Evolutionary conservation across 2,797 vertebrate genomes (phyloP).

Genomic region (Anguilla marmorata): DNA sequence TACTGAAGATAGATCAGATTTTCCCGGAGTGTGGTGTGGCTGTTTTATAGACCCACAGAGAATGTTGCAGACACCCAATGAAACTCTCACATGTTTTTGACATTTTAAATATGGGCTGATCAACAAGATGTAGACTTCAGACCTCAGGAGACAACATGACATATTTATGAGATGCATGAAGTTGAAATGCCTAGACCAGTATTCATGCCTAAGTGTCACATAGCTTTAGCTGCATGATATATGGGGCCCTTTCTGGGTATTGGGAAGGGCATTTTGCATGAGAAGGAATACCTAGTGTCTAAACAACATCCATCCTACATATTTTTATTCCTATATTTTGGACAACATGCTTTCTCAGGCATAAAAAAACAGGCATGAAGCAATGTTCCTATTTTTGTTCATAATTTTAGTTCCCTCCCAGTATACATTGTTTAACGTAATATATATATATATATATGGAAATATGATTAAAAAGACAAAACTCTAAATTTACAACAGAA

Average conservation of each 20-base stretch:
- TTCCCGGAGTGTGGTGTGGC: background rate
- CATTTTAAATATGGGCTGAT: slow-evolving; percentile 30
- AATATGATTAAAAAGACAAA: background rate
- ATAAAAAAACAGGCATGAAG: background rate
- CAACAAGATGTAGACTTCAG: slow-evolving; percentile 2
- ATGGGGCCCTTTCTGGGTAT: slow-evolving; percentile 45
- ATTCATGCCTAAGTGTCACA: slow-evolving; percentile 49
- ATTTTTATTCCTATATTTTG: slow-evolving; percentile 5
- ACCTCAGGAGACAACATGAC: slow-evolving; percentile 61
- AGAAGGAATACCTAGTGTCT: slow-evolving; percentile 49
- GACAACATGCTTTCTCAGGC: background rate
- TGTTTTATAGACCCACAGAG: slow-evolving; percentile 33
- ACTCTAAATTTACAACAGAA: background rate
- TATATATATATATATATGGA: background rate
- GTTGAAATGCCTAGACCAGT: slow-evolving; percentile 24
- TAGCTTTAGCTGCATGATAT: slow-evolving; percentile 52
- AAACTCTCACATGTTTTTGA: slow-evolving; percentile 29
- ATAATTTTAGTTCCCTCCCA: background rate
- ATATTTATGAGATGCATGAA: slow-evolving; percentile 54
- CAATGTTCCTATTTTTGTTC: background rate
- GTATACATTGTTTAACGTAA: background rate
- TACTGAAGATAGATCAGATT: slow-evolving; percentile 46
- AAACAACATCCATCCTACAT: slow-evolving; percentile 35
- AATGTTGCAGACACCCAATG: slow-evolving; percentile 28
- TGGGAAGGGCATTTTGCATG: slow-evolving; percentile 42